Evolutionary conservation across 2,797 vertebrate species (phyloP).

Genomic region (Tolypeutes matacus): DNA sequence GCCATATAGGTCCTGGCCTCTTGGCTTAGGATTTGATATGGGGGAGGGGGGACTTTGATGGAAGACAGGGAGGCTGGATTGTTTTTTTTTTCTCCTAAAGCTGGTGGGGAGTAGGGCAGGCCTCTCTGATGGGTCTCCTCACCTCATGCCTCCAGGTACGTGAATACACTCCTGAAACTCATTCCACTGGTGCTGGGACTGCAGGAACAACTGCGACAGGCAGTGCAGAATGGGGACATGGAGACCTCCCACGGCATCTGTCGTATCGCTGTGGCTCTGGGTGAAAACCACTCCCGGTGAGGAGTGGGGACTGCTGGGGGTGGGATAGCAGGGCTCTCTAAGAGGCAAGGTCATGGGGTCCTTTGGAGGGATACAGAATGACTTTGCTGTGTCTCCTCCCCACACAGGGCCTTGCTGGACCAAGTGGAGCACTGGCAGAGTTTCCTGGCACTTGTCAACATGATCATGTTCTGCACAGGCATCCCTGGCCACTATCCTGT

Average conservation of each 20-base stretch:
- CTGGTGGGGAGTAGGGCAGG: not conserved
- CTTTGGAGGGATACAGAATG: not conserved
- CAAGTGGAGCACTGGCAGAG: constrained; percentile 99
- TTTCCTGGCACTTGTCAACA: constrained; percentile 98
- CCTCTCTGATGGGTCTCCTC: constrained; percentile 35
- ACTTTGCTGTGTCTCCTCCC: not conserved
- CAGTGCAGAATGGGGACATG: constrained; percentile 98
- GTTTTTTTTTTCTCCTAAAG: constrained; percentile 32
- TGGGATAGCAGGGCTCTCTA: not conserved
- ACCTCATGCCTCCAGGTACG: constrained; percentile 90
- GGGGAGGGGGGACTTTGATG: not conserved
- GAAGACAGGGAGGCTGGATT: not conserved
- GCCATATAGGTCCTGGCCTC: constrained; percentile 13
- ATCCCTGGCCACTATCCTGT: constrained; percentile 99
- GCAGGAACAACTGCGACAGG: constrained; percentile 97
- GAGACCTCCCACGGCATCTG: constrained; percentile 99
- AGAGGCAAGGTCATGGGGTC: not conserved
- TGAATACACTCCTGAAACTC: constrained; percentile 98
- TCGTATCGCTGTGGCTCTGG: constrained; percentile 96
- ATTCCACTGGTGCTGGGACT: constrained; percentile 96
- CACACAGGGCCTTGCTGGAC: constrained; percentile 94
- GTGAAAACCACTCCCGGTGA: constrained; percentile 98
- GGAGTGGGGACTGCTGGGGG: constrained; percentile 57
- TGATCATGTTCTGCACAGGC: constrained; percentile 99
- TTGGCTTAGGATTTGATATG: constrained; percentile 52